Evolutionary conservation across 2,797 vertebrate species (phyloP).

Genomic region (Hybognathus amarus): DNA sequence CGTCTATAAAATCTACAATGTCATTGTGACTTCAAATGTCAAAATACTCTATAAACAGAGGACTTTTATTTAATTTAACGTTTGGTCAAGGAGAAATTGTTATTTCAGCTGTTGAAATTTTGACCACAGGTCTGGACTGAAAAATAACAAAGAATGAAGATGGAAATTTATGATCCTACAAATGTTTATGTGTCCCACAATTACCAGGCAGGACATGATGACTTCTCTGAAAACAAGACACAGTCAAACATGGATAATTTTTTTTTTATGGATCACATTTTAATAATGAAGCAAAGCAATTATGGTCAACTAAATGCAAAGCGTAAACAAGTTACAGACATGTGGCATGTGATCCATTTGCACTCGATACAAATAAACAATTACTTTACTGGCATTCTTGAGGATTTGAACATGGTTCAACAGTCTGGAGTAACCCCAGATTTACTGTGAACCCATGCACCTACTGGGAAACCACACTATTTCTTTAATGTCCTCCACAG

Average conservation of each 20-base stretch:
- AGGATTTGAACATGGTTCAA: conserved; percentile 30
- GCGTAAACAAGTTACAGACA: conserved; percentile 31
- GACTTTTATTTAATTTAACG: conserved; percentile 48
- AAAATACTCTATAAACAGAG: conserved; percentile 62
- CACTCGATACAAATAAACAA: conserved; percentile 29
- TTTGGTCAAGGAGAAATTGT: conserved; percentile 42
- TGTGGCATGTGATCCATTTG: conserved; percentile 23
- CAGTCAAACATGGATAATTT: neutral
- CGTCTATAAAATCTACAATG: conserved; percentile 76
- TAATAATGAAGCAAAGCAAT: conserved; percentile 33
- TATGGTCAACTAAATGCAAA: conserved; percentile 29
- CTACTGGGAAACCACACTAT: conserved; percentile 9
- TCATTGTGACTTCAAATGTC: conserved; percentile 69
- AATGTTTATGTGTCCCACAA: conserved; percentile 34
- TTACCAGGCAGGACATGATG: conserved; percentile 8
- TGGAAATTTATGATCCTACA: conserved; percentile 40
- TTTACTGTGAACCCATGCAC: conserved; percentile 12
- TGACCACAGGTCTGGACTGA: conserved; percentile 29
- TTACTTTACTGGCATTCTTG: conserved; percentile 19
- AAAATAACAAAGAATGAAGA: conserved; percentile 38
- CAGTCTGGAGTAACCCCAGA: conserved; percentile 18
- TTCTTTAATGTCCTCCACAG: neutral
- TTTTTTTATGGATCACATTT: conserved; percentile 18
- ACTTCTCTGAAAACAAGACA: conserved; percentile 30
- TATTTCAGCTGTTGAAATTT: conserved; percentile 39